These are phyloP conservation scores for Spialia ferax DNA, from an alignment of 2,888 invertebrate genomes.

Conservation along the genomic window DNA sequence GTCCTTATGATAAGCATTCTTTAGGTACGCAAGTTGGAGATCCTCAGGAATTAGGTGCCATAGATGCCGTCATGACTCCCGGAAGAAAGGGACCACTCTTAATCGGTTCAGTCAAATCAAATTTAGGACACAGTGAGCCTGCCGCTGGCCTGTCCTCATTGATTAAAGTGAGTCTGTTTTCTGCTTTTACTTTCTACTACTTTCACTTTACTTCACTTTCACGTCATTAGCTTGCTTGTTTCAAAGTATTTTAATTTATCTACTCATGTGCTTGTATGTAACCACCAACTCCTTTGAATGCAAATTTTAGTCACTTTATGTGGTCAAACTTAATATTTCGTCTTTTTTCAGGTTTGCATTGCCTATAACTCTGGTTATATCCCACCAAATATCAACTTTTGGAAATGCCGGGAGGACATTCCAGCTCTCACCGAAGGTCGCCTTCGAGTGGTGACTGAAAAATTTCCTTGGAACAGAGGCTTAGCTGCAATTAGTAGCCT, in stretches of 20 bases:
- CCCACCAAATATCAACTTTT: slow-evolving; percentile 95
- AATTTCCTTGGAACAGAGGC: slow-evolving; percentile 90
- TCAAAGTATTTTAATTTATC: too few species aligned
- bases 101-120: slow-evolving; percentile 97
- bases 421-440: slow-evolving; percentile 88
- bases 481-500: slow-evolving; percentile 95
- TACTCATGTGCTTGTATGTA: too few species aligned
- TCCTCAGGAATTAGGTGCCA: slow-evolving; percentile 95
- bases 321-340: too few species aligned
- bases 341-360: slow-evolving; percentile 86
- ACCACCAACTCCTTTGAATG: too few species aligned
- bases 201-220: too few species aligned
- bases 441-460: slow-evolving; percentile 91
- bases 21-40: slow-evolving; percentile 93
- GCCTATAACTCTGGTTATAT: slow-evolving; percentile 93
- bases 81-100: slow-evolving; percentile 91
- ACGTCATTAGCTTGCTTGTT: too few species aligned
- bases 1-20: not conserved
- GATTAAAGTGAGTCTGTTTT: slow-evolving; percentile 89
- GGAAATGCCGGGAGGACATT: slow-evolving; percentile 86
- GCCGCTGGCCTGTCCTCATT: slow-evolving; percentile 94
- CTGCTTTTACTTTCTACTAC: too few species aligned
- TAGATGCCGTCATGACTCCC: slow-evolving; percentile 92
- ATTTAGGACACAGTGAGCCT: slow-evolving; percentile 97
- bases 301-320: too few species aligned